Evolutionary conservation across 2,113 vertebrate species (phyloP).

Genomic region (Ariopsis seemanni): DNA sequence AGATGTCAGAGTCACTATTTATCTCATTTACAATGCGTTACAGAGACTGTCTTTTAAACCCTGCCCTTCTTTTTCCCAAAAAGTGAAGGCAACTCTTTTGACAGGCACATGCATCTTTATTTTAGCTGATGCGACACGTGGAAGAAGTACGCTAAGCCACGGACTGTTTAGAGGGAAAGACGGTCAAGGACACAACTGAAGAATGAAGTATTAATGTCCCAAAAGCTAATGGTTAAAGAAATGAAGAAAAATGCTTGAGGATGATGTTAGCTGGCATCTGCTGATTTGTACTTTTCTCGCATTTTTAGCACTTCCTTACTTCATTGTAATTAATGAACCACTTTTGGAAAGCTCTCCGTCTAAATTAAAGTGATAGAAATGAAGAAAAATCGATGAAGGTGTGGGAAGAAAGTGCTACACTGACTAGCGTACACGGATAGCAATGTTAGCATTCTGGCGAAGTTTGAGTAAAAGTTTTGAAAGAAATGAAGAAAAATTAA

Average conservation of each 20-base stretch:
- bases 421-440: not conserved
- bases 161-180: not conserved
- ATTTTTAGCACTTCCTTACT: not conserved
- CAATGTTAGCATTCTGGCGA: not conserved
- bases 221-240: conserved; percentile 4
- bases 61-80: conserved; percentile 11
- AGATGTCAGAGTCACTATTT: conserved; percentile 49
- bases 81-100: conserved; percentile 51
- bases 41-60: conserved; percentile 42
- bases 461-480: not conserved
- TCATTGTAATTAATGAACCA: not conserved
- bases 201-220: not conserved
- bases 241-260: conserved; percentile 1
- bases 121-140: conserved; percentile 2
- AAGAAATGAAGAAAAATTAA: not conserved
- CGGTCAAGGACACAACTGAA: not conserved
- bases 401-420: not conserved
- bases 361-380: not conserved
- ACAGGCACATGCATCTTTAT: conserved; percentile 65
- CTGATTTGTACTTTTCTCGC: not conserved
- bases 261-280: not conserved
- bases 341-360: not conserved
- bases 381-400: not conserved
- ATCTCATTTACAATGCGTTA: conserved; percentile 24
- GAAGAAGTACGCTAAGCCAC: not conserved